Evolutionary conservation across 1,140 invertebrate species (phyloP), one percentile per base, ranked within the genome.

Genomic region (Euura saliciscinereae): DNA sequence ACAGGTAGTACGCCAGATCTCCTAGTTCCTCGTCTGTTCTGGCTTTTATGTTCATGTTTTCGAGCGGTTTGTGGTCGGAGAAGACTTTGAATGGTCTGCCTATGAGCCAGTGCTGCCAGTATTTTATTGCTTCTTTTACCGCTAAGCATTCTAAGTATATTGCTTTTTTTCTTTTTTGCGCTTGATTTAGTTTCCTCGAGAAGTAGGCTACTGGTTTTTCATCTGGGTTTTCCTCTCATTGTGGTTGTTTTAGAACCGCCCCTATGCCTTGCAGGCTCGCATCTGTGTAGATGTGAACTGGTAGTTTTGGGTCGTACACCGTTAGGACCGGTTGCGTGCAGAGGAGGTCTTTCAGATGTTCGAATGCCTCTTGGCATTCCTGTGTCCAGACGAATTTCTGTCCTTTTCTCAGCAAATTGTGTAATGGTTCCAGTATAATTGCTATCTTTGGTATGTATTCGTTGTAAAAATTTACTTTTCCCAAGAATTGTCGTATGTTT

Each of bases 51-150:
- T 84, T 85, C 71, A 86, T 67, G 46, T 85, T 85, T 77, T 82
- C 80, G 71, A 81, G 77, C 79, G 83, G 82, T 77, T 85, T 85
- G 71, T 86, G 83, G 74, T 85, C 83, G 66, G 83, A 81, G 65
- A 74, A 84, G 66, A 85, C 80, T 69, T 45, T 81, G 71, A 86
- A 86, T 71, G 66, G n/a, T 71, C 74, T 84, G 43, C 78, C 80
- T 71, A 86, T 83, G 6, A 87, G 72, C 79, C 78, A 81, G 65
- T 84, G 73, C 75, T 85, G 83, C 82, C 83, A 86, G 74, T 84
- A 85, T 78, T 75, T 82, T 43, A 86, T 43, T 68, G 79, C 77
- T 80, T 87, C 84, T 80, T 83, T 85, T 43, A 86, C 84, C 28
- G 81, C 82, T 74, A 83, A 69, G 66, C 77, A 83, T 80, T 84